These are phyloP conservation scores for Anguilla obscura DNA, from an alignment of 2,797 vertebrate genomes.

Conservation along the genomic window DNA sequence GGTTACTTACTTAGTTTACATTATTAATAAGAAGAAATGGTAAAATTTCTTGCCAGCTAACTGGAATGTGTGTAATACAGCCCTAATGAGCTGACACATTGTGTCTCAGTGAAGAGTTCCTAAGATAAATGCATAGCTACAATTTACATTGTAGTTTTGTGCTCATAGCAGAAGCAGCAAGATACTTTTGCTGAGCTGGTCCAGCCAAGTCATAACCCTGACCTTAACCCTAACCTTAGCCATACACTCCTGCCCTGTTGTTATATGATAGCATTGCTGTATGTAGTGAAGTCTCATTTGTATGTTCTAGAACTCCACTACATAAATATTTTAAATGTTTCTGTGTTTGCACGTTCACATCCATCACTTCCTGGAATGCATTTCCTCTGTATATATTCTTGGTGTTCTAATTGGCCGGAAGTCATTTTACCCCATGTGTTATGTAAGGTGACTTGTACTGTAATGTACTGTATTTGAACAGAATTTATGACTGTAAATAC, in stretches of 20 bases:
- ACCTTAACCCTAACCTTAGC: background rate
- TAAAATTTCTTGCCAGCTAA: background rate
- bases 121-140: background rate
- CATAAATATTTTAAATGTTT: background rate
- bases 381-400: background rate
- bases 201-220: background rate
- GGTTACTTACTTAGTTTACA: background rate
- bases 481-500: background rate
- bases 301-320: background rate
- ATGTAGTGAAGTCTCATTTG: background rate
- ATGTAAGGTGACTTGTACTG: background rate
- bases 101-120: background rate
- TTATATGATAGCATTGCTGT: background rate
- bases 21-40: background rate
- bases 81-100: background rate
- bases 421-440: background rate
- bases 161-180: background rate
- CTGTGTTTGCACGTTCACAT: background rate
- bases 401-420: background rate
- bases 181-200: background rate
- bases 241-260: background rate
- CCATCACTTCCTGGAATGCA: background rate
- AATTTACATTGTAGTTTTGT: background rate
- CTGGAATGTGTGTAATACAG: background rate
- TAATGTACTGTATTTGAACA: background rate